These are phyloP conservation scores for Sebastiscus albofasciatus DNA, from an alignment of 2,797 vertebrate species.

Conservation along the genomic window DNA sequence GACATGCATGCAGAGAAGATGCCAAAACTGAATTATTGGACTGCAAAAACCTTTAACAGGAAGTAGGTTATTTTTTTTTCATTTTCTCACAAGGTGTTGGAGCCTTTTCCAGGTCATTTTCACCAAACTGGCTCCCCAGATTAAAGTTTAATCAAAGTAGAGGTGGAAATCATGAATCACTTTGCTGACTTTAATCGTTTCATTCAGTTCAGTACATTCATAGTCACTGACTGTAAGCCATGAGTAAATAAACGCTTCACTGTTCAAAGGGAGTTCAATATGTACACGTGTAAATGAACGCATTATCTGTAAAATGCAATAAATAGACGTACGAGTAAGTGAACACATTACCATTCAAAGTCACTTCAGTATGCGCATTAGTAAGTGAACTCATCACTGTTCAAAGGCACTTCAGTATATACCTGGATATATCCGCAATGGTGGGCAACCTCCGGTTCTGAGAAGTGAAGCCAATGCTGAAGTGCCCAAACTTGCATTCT, in stretches of 20 bases:
- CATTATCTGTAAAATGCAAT: background rate
- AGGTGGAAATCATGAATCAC: background rate
- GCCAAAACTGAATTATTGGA: slow-evolving; percentile 3
- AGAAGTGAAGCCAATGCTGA: no score
- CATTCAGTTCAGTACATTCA: background rate
- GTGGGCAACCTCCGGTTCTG: no score
- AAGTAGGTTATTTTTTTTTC: background rate
- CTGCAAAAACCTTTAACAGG: background rate
- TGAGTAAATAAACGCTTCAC: background rate
- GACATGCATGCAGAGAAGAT: background rate
- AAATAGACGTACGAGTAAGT: background rate
- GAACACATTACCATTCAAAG: background rate
- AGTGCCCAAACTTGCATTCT: no score
- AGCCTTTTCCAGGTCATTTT: background rate
- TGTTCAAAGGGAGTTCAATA: background rate
- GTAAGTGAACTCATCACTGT: background rate
- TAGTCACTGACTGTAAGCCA: background rate
- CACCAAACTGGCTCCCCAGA: background rate
- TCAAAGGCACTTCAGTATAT: background rate
- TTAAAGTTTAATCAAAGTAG: background rate
- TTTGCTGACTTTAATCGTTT: background rate
- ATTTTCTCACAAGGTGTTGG: background rate
- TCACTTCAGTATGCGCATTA: background rate
- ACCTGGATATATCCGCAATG: background rate
- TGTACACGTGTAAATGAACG: background rate